Conservation (phyloP, 2,888 invertebrate species). For the Chymomyza caudatula region DNA sequence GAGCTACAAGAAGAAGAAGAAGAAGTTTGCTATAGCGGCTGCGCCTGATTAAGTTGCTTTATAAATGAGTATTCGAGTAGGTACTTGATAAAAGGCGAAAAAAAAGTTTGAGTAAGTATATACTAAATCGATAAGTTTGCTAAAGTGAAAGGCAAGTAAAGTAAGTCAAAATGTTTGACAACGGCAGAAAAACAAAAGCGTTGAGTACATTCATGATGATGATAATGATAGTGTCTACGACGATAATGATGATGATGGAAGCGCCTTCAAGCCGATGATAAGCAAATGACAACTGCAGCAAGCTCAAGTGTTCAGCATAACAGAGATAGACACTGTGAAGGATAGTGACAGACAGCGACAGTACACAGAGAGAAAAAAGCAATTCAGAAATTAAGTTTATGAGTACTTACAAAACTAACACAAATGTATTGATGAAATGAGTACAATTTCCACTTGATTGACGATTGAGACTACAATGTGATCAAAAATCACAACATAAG, state of each 20-base stretch:
- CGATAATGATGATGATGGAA: neutral
- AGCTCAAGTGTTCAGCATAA: neutral
- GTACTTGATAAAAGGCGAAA: slow-evolving; percentile 27
- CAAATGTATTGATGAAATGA: no score
- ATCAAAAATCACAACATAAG: no score
- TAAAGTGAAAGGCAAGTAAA: slow-evolving; percentile 9
- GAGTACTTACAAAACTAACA: no score
- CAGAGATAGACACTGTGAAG: neutral
- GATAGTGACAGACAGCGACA: no score
- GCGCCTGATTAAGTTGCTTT: slow-evolving; percentile 56
- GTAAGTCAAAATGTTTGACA: slow-evolving; percentile 28
- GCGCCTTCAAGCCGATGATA: slow-evolving; percentile 31
- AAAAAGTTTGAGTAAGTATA: slow-evolving; percentile 8
- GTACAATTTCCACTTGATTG: no score
- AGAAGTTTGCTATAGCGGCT: slow-evolving; percentile 38
- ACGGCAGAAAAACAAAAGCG: neutral
- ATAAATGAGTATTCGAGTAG: neutral
- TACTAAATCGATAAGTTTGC: slow-evolving; percentile 45
- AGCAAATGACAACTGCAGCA: slow-evolving; percentile 49
- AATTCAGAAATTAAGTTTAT: no score
- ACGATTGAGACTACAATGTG: no score
- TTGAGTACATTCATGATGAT: neutral
- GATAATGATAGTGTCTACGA: neutral
- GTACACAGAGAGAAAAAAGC: no score
- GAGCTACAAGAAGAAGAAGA: neutral